Conservation (phyloP, 2,888 invertebrate species). For the Sphinx pinastri region DNA sequence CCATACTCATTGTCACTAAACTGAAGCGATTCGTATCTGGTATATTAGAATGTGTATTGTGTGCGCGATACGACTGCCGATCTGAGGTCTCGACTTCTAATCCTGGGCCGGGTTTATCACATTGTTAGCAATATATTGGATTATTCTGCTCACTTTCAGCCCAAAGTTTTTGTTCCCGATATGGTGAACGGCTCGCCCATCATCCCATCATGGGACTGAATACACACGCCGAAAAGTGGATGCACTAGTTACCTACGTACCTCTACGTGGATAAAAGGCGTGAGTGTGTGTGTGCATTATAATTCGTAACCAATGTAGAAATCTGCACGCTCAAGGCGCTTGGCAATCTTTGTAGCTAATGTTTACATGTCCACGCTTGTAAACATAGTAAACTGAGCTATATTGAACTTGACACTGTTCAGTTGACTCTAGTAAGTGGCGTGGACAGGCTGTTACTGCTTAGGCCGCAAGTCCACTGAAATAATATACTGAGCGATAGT, state of each 20-base stretch:
- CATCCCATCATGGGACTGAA: not conserved
- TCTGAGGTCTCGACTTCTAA: not conserved
- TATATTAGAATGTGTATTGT: not conserved
- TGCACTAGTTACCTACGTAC: not conserved
- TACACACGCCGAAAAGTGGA: not conserved
- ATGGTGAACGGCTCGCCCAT: no score
- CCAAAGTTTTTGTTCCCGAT: no score
- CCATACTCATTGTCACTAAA: no score
- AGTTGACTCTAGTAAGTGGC: not conserved
- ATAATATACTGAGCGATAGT: no score
- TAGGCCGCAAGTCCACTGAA: no score
- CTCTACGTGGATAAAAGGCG: no score
- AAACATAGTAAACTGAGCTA: not conserved
- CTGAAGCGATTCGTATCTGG: no score
- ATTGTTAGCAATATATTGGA: no score
- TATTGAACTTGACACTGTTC: slow-evolving; percentile 8
- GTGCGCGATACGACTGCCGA: not conserved
- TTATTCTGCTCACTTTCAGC: no score
- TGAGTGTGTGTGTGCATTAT: not conserved
- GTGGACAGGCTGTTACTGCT: no score
- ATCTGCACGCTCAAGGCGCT: not conserved
- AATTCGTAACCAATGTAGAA: not conserved
- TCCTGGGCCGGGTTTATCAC: no score
- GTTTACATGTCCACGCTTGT: not conserved
- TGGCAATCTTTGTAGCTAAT: not conserved